A percentile compares a stretch with the other conserved stretches of the same genome.
Conservation (phyloP, 2,888 invertebrate species). For the Dryobota labecula region DNA sequence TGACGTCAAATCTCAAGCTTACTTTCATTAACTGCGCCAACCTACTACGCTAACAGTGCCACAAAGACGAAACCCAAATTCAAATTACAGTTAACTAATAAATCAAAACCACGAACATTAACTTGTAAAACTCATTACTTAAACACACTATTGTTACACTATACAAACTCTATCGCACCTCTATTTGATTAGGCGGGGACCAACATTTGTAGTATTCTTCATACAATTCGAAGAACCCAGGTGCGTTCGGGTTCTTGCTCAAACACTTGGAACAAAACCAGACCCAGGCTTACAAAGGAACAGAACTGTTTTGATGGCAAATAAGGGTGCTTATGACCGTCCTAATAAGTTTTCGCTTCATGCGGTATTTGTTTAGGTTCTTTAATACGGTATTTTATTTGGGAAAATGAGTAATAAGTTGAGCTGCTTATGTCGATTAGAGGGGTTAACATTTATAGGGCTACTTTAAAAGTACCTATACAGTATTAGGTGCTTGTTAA, state of each 20-base stretch:
- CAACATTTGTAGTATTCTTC: constrained; percentile 71
- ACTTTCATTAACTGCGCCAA: no score
- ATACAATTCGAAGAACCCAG: constrained; percentile 73
- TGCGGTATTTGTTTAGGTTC: constrained; percentile 62
- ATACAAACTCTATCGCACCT: constrained; percentile 60
- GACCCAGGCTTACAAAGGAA: constrained; percentile 62
- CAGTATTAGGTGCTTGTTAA: no score
- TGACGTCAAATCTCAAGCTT: background rate
- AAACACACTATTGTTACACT: constrained; percentile 54
- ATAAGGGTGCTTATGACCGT: constrained; percentile 64
- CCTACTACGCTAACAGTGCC: background rate
- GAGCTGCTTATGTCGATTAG: constrained; percentile 53
- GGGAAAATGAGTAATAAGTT: constrained; percentile 52
- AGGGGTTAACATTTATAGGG: background rate
- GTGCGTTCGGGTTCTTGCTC: constrained; percentile 70
- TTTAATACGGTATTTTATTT: constrained; percentile 60
- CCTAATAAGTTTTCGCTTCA: constrained; percentile 59
- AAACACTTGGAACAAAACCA: constrained; percentile 72
- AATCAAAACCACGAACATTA: constrained; percentile 50
- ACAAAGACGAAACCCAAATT: constrained; percentile 6
- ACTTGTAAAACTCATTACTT: constrained; percentile 40
- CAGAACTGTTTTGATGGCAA: constrained; percentile 71
- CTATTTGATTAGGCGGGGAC: constrained; percentile 64
- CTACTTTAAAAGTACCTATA: background rate
- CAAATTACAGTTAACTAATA: constrained; percentile 27